phyloP scores from a whole-genome alignment of 1,140 invertebrate species.

The Euwallacea fornicatus region DNA sequence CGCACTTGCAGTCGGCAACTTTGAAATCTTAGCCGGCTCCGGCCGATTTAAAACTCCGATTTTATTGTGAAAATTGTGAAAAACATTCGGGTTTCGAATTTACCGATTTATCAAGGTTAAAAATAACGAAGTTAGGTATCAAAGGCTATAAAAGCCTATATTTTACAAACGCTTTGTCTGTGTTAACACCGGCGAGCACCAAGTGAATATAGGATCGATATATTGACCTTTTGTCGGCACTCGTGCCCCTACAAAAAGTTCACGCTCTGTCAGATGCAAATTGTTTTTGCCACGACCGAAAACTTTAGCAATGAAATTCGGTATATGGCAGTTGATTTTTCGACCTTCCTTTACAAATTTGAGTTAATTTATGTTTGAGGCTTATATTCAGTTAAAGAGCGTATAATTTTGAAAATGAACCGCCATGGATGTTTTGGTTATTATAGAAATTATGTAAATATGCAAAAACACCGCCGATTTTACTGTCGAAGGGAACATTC shows the following conservation, averaged over 20 bases:
- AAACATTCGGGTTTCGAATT: constrained; percentile 1
- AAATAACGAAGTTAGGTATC: constrained; percentile 7
- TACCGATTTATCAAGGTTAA: constrained; percentile 7
- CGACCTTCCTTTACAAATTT: too few relatives aligned
- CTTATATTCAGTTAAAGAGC: too few relatives aligned
- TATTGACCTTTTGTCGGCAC: constrained; percentile 16
- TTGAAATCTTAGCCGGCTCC: neutral
- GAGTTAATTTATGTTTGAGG: too few relatives aligned
- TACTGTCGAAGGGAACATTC: too few relatives aligned
- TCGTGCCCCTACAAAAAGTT: constrained; percentile 17
- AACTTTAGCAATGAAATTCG: constrained; percentile 17
- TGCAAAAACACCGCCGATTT: too few relatives aligned
- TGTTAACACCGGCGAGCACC: constrained; percentile 15
- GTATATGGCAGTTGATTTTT: too few relatives aligned
- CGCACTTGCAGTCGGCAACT: constrained; percentile 5
- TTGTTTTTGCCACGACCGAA: constrained; percentile 11
- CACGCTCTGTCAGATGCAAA: constrained; percentile 17
- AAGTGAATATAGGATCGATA: constrained; percentile 17
- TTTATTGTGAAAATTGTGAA: constrained; percentile 7
- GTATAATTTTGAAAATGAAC: too few relatives aligned
- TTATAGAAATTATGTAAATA: too few relatives aligned
- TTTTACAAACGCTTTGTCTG: constrained; percentile 27
- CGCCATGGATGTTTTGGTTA: too few relatives aligned
- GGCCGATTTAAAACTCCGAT: neutral
- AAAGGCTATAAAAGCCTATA: constrained; percentile 13